A percentile compares a stretch with the other conserved stretches of the same genome.
Evolutionary conservation across 37 sponge, comb jelly and placozoan species (phyloP).

Genomic region (Aphrocallistes beatrix): DNA sequence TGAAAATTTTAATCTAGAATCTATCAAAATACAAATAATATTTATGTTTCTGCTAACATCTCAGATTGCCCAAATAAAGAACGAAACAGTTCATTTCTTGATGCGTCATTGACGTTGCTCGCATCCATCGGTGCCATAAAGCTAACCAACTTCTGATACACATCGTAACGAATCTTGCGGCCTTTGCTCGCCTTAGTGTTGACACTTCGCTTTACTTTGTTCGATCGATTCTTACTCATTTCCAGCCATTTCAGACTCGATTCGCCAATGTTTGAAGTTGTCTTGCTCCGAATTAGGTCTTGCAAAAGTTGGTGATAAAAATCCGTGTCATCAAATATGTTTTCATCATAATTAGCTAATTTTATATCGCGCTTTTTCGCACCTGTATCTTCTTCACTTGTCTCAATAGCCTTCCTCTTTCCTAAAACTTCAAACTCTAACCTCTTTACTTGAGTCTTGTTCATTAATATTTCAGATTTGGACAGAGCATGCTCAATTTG

Average conservation of each 20-base stretch:
- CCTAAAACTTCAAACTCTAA: constrained; percentile 16
- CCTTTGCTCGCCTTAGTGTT: constrained; percentile 95
- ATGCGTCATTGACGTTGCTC: constrained; percentile 35
- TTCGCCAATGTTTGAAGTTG: not conserved
- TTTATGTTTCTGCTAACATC: no score
- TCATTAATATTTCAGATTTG: not conserved
- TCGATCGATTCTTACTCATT: constrained; percentile 49
- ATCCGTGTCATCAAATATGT: constrained; percentile 89
- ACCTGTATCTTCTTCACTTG: not conserved
- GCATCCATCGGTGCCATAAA: constrained; percentile 74
- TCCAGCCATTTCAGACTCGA: constrained; percentile 47
- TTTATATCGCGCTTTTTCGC: constrained; percentile 40
- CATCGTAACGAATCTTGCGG: constrained; percentile 72
- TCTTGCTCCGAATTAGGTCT: constrained; percentile 12
- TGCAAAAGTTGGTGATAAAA: constrained; percentile 70
- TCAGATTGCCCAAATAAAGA: constrained; percentile 53
- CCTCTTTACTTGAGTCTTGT: not conserved
- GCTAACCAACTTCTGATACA: constrained; percentile 67
- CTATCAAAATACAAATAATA: no score
- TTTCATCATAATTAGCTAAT: constrained; percentile 47
- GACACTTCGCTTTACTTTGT: constrained; percentile 66
- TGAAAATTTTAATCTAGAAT: no score
- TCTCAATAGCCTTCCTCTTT: not conserved
- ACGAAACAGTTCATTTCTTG: constrained; percentile 62
- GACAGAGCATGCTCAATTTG: not conserved